phyloP scores from a whole-genome alignment of 2,797 vertebrate species.

The Gymnothorax reevesii region DNA sequence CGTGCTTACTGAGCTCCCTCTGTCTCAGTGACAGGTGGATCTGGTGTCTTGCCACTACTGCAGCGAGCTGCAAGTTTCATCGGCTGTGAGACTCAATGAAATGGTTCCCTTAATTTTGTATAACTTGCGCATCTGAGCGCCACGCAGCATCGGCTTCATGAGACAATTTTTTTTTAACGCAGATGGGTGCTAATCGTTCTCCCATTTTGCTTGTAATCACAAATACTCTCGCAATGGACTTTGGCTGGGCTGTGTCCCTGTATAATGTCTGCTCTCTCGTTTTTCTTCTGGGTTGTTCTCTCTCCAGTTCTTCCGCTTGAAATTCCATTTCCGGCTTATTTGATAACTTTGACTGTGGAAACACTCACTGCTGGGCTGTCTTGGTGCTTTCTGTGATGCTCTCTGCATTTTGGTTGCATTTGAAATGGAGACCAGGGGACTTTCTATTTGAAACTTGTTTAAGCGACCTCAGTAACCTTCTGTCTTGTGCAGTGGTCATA shows the following conservation, averaged over 20 bases:
- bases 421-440: background rate
- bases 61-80: background rate
- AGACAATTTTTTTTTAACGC: no score
- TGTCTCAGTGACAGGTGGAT: conserved; percentile 61
- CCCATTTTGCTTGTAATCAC: background rate
- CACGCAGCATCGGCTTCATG: background rate
- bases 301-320: background rate
- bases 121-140: background rate
- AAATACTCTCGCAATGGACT: background rate
- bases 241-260: background rate
- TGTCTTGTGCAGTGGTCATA: background rate
- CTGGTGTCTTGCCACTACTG: conserved; percentile 18
- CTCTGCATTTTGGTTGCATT: background rate
- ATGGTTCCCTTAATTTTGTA: background rate
- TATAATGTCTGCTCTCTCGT: background rate
- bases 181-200: background rate
- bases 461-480: background rate
- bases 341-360: conserved; percentile 12
- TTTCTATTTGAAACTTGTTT: background rate
- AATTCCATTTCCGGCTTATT: background rate
- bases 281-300: no score
- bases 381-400: background rate
- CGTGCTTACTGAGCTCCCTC: conserved; percentile 62
- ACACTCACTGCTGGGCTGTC: conserved; percentile 1
- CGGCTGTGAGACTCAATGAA: background rate